These are phyloP conservation scores for Oscheius sp. DNA, from an alignment of 1,140 invertebrate species.

Conservation along the genomic window DNA sequence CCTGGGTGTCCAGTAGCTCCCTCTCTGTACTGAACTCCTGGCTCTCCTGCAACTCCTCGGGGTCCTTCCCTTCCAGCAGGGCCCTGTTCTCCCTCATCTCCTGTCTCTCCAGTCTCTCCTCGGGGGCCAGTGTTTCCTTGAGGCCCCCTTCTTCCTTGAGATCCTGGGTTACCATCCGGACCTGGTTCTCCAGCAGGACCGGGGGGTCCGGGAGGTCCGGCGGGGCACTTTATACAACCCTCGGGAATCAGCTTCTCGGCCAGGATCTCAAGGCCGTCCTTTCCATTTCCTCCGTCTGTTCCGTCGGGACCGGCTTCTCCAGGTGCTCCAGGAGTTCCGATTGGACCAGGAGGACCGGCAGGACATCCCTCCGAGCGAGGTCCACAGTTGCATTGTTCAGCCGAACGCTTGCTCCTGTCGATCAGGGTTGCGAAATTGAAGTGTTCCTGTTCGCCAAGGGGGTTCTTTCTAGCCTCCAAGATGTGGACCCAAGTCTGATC, in stretches of 20 bases:
- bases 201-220: constrained; percentile 24
- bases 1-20: constrained; percentile 20
- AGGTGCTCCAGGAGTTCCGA: constrained; percentile 6
- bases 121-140: too few relatives aligned
- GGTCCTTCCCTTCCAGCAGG: constrained; percentile 19
- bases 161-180: too few relatives aligned
- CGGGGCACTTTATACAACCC: constrained; percentile 19
- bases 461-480: constrained; percentile 7
- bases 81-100: constrained; percentile 24
- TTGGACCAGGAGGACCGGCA: constrained; percentile 20
- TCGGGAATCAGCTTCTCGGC: constrained; percentile 3
- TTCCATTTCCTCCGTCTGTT: not conserved
- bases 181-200: constrained; percentile 21
- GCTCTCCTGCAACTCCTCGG: constrained; percentile 22
- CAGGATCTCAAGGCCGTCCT: not conserved
- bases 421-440: not conserved
- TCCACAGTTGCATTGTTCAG: constrained; percentile 22
- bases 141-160: too few relatives aligned
- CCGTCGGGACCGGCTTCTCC: constrained; percentile 19
- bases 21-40: constrained; percentile 8
- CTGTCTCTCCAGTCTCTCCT: too few relatives aligned
- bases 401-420: constrained; percentile 16
- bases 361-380: constrained; percentile 14
- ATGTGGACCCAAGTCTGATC: constrained; percentile 23
- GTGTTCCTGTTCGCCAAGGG: not conserved